phyloP scores from a whole-genome alignment of 2,797 vertebrate species.

The Falco concolor region DNA sequence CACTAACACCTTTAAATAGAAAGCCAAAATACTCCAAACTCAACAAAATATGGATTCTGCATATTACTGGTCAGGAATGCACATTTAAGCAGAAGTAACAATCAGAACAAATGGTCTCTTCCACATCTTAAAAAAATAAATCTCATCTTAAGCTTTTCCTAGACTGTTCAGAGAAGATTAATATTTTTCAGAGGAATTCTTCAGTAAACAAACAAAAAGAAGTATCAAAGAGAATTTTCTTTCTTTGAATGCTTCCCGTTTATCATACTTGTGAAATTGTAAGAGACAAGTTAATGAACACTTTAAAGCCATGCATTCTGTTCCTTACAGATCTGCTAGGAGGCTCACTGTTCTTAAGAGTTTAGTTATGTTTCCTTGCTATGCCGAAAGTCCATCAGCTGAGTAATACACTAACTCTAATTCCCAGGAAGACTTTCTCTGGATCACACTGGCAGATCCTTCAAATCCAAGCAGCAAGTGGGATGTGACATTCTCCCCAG shows the following conservation, averaged over 20 bases:
- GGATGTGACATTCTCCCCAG: neutral
- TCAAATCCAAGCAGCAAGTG: neutral
- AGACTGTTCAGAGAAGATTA: neutral
- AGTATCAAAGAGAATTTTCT: neutral
- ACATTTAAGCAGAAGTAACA: neutral
- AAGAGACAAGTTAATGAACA: neutral
- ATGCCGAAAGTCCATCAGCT: neutral
- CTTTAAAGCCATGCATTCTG: neutral
- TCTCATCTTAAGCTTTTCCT: neutral
- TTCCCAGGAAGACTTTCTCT: neutral
- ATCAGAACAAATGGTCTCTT: neutral
- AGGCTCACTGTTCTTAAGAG: neutral
- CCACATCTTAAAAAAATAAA: neutral
- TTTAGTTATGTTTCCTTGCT: neutral
- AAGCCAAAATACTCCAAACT: neutral
- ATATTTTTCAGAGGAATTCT: neutral
- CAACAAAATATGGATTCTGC: neutral
- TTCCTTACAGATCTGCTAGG: neutral
- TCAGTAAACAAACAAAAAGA: neutral
- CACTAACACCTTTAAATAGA: neutral
- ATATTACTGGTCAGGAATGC: neutral
- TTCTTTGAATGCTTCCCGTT: neutral
- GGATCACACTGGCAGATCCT: neutral
- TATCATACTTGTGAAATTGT: neutral
- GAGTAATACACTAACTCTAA: neutral